phyloP scores from a whole-genome alignment of 1,140 invertebrate species.

The Agrilus planipennis region DNA sequence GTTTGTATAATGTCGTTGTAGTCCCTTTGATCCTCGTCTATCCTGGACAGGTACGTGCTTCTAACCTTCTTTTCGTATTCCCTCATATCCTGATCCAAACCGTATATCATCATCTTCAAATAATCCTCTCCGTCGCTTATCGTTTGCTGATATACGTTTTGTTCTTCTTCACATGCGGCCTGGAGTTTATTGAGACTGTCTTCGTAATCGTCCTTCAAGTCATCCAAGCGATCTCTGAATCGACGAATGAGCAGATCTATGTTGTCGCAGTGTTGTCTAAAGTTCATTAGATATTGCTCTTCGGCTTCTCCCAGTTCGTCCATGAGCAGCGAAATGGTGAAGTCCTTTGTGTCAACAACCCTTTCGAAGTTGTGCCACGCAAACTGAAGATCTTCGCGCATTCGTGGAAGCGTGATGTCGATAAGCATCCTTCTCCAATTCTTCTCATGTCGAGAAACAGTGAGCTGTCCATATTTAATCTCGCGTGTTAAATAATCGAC shows the following conservation, averaged over 20 bases:
- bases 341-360: conserved; percentile 27
- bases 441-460: conserved; percentile 21
- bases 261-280: conserved; percentile 20
- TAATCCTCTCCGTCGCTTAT: conserved; percentile 18
- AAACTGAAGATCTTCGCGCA: conserved; percentile 23
- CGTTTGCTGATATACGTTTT: conserved; percentile 8
- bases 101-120: conserved; percentile 24
- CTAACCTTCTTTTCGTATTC: conserved; percentile 17
- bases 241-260: conserved; percentile 22
- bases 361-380: conserved; percentile 27
- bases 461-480: conserved; percentile 18
- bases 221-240: conserved; percentile 18
- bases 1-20: conserved; percentile 16
- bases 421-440: conserved; percentile 27
- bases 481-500: conserved; percentile 20
- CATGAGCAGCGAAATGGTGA: conserved; percentile 26
- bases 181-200: conserved; percentile 6
- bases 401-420: conserved; percentile 18
- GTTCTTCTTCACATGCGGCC: conserved; percentile 10
- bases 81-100: conserved; percentile 18
- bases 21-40: conserved; percentile 21
- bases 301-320: conserved; percentile 24
- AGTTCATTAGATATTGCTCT: conserved; percentile 21
- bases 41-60: conserved; percentile 23
- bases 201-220: conserved; percentile 15